These are phyloP conservation scores for Siniperca scherzeri DNA, from an alignment of 2,797 vertebrate species.

Conservation along the genomic window DNA sequence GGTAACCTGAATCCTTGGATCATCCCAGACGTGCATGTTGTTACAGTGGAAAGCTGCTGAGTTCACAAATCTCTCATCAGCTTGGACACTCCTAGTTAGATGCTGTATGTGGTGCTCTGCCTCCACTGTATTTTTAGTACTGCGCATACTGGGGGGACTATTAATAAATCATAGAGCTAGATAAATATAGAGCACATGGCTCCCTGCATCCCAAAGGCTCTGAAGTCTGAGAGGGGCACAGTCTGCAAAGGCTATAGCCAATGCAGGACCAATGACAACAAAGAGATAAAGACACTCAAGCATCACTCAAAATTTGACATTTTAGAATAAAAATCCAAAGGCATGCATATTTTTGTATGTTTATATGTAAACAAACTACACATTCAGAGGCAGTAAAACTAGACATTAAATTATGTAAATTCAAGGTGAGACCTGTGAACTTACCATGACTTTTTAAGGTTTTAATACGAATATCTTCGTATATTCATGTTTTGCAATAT, in stretches of 20 bases:
- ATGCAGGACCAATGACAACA: slow-evolving; percentile 30
- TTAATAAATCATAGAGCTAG: slow-evolving; percentile 85
- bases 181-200: slow-evolving; percentile 82
- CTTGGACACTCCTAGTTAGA: slow-evolving; percentile 49
- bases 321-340: neutral
- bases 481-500: neutral
- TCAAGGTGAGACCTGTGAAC: neutral
- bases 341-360: neutral
- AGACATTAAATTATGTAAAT: neutral
- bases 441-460: neutral
- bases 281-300: slow-evolving; percentile 21
- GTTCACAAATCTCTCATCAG: slow-evolving; percentile 57
- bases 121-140: slow-evolving; percentile 82
- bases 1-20: slow-evolving; percentile 72
- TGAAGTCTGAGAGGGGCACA: slow-evolving; percentile 51
- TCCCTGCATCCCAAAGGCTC: slow-evolving; percentile 60
- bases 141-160: slow-evolving; percentile 80
- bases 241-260: slow-evolving; percentile 24
- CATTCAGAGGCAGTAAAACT: neutral
- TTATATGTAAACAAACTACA: slow-evolving; percentile 1
- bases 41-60: slow-evolving; percentile 73
- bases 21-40: slow-evolving; percentile 62
- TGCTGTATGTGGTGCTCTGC: slow-evolving; percentile 62
- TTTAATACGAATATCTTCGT: neutral
- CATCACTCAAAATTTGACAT: neutral